Base-by-base conservation (phyloP, 2,888 invertebrate species). In the Cybosia mesomella region DNA sequence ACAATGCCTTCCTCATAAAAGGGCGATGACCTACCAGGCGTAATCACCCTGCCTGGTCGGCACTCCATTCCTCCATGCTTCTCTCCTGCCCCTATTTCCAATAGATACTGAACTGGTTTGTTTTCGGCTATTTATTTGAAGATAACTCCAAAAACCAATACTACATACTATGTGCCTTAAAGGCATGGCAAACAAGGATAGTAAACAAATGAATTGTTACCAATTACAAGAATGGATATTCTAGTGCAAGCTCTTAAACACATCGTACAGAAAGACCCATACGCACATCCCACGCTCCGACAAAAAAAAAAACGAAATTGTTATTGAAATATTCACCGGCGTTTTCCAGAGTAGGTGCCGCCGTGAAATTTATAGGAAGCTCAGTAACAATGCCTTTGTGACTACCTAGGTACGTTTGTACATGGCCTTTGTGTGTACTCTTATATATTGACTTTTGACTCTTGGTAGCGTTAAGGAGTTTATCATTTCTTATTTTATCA, bases 351-450 rank as follows among this genome's bases (percentile, higher is more conserved):
- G 28, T 61, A 24, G 24, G 24, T 18, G n/a, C 28, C n/a, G 32
- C 32, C 4, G 43, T 22, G 10, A 28, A 60, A 43, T 43, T 39
- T 60, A 24, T 60, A 60, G 39, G 18, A 11, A 60, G n/a, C 32
- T 39, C 22, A 24, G 54, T 49, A 24, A 66, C n/a, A 24, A 54
- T 24, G 24, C 59, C 58, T 60, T 66, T 60, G 66, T 59, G 58
- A 53, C 10, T 58, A 34, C 22, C 59, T 53, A 36, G 59, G 28
- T 18, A 39, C 54, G 28, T 28, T 60, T 54, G 60, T 66, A 36
- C 53, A 59, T 21, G 15, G 59, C 59, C 21, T 54, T n/a, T 59
- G 66, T 66, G 22, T 32, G 8, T 24, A 21, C 64, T 39, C 11
- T n/a, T 18, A 58, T 49, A 34, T 58, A 49, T 65, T 49, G 1